Evolutionary conservation across 2,888 invertebrate genomes (phyloP).

Genomic region (Baccha elongata): DNA sequence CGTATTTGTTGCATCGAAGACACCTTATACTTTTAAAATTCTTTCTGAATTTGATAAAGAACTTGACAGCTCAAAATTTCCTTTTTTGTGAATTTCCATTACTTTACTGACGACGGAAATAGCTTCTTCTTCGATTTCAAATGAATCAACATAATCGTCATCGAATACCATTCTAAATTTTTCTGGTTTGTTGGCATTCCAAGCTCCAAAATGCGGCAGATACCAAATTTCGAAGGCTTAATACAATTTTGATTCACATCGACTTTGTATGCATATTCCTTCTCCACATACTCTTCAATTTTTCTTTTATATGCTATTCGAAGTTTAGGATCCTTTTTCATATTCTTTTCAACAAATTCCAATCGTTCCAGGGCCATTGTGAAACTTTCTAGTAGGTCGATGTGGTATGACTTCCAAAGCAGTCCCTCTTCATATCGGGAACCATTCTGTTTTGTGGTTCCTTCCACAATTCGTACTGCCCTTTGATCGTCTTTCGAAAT

Average conservation of each 20-base stretch:
- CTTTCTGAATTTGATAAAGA: slow-evolving; percentile 22
- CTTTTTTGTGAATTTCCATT: slow-evolving; percentile 6
- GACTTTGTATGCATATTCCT: slow-evolving; percentile 69
- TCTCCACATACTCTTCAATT: slow-evolving; percentile 50
- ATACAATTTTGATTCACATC: slow-evolving; percentile 44
- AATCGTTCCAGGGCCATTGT: slow-evolving; percentile 22
- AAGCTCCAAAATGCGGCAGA: slow-evolving; percentile 74
- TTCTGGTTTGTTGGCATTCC: slow-evolving; percentile 72
- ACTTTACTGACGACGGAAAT: neutral
- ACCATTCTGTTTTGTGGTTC: neutral
- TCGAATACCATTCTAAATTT: slow-evolving; percentile 75
- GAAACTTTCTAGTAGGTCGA: slow-evolving; percentile 9
- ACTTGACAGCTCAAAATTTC: slow-evolving; percentile 19
- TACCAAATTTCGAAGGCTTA: neutral
- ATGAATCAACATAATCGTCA: neutral
- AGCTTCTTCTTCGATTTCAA: neutral
- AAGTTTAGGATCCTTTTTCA: neutral
- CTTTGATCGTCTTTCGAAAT: neutral
- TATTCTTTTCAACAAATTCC: slow-evolving; percentile 14
- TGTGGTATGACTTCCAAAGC: slow-evolving; percentile 15
- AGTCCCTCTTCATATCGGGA: slow-evolving; percentile 13
- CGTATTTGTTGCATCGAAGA: neutral
- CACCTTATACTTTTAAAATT: neutral
- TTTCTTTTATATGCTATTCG: neutral
- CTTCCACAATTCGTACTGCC: neutral